A percentile compares a stretch with the other conserved stretches of the same genome.
phyloP scores from a whole-genome alignment of 2,888 invertebrate species.

The Cyaniris semiargus region DNA sequence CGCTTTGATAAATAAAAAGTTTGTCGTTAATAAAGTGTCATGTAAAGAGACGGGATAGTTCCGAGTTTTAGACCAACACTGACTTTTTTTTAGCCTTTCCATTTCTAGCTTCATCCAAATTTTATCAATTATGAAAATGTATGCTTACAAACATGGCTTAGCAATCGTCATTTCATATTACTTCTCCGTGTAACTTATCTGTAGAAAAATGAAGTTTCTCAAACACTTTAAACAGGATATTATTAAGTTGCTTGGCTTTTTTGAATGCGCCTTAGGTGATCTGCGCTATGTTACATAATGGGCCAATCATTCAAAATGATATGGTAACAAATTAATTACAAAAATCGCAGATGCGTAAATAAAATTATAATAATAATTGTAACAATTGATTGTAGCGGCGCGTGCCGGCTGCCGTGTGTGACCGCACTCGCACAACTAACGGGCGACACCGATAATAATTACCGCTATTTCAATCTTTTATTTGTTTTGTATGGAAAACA shows the following conservation, averaged over 20 bases:
- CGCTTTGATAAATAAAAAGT: too few species aligned
- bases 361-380: not conserved
- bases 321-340: not conserved
- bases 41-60: too few species aligned
- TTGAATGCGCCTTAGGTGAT: not conserved
- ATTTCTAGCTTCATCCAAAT: too few species aligned
- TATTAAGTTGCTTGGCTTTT: not conserved
- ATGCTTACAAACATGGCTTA: too few species aligned
- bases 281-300: not conserved
- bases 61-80: too few species aligned
- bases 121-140: too few species aligned
- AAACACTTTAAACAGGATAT: too few species aligned
- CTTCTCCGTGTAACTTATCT: too few species aligned
- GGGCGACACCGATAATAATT: conserved; percentile 1
- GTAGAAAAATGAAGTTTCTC: too few species aligned
- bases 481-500: not conserved
- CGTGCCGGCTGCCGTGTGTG: not conserved
- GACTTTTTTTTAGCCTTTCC: too few species aligned
- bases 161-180: too few species aligned
- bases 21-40: too few species aligned
- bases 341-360: not conserved
- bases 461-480: not conserved
- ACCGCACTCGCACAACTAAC: not conserved
- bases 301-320: not conserved
- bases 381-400: not conserved